Percentiles rank a stretch among this genome's conserved stretches.
Conservation (phyloP, 2,113 vertebrate genomes). For the Nannospalax galili region DNA sequence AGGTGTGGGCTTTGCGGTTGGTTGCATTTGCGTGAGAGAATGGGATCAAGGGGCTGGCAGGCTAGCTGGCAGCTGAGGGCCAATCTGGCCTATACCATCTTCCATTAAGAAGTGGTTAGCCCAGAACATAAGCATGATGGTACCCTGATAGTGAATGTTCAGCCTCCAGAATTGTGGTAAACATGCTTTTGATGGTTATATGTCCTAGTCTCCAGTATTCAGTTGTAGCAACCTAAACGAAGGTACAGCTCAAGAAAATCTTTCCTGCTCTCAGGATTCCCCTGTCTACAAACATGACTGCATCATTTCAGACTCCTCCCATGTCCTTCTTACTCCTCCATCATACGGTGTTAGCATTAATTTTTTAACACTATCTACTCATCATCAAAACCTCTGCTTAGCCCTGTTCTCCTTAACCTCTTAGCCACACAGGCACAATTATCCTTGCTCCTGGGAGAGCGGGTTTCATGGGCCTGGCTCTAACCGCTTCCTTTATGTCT, state of each 20-base stretch:
- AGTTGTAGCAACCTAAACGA: not conserved
- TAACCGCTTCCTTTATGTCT: not conserved
- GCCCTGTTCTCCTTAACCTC: not conserved
- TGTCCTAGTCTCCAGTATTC: not conserved
- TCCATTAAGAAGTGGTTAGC: not conserved
- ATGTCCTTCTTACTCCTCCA: not conserved
- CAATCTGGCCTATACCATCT: not conserved
- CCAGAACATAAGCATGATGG: fast-evolving
- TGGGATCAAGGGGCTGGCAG: not conserved
- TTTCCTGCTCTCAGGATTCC: not conserved
- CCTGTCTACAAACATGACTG: not conserved
- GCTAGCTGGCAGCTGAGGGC: not conserved
- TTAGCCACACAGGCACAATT: not conserved
- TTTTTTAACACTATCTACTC: not conserved
- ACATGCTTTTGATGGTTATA: not conserved
- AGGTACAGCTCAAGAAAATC: not conserved
- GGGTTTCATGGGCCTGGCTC: not conserved
- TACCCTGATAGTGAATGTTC: not conserved
- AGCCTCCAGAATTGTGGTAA: not conserved
- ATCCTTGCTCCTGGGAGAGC: not conserved
- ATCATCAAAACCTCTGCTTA: not conserved
- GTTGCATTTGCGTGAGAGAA: not conserved
- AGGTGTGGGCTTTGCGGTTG: not conserved
- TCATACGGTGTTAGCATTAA: not conserved
- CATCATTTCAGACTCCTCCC: not conserved